phyloP scores from a whole-genome alignment of 2,888 invertebrate genomes.

The Torymus tubicola region DNA sequence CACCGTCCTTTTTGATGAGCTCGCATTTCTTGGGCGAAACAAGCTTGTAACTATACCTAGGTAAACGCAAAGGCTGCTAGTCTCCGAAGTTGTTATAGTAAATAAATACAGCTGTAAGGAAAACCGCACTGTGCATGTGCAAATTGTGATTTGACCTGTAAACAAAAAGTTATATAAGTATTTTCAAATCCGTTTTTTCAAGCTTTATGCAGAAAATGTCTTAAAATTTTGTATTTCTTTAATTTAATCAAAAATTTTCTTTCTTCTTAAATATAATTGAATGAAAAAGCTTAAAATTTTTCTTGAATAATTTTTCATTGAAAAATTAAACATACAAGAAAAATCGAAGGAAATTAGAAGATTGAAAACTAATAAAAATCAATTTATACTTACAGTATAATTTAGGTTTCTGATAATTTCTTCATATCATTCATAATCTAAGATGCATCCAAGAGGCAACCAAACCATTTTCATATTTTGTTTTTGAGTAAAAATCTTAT shows the following conservation, averaged over 20 bases:
- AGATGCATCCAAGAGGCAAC: conserved; percentile 77
- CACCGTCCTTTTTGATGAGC: conserved; percentile 70
- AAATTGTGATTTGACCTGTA: conserved; percentile 80
- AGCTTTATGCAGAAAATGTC: background rate
- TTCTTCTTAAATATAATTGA: too few species aligned
- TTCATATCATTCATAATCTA: conserved; percentile 79
- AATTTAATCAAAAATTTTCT: too few species aligned
- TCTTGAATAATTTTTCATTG: too few species aligned
- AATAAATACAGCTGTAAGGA: conserved; percentile 79
- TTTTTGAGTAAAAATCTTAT: conserved; percentile 78
- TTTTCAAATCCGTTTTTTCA: too few species aligned
- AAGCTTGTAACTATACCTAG: conserved; percentile 80
- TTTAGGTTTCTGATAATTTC: conserved; percentile 68
- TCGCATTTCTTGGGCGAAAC: conserved; percentile 79
- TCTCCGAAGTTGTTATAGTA: conserved; percentile 79
- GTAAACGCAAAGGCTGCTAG: conserved; percentile 80
- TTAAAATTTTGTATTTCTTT: too few species aligned
- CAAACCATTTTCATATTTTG: conserved; percentile 69
- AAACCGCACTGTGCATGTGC: conserved; percentile 79
- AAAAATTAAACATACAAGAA: too few species aligned
- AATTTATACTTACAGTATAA: conserved; percentile 67
- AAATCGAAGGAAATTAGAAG: background rate
- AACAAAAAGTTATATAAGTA: too few species aligned
- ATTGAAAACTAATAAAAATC: background rate
- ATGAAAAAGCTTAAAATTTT: too few species aligned